phyloP scores from a whole-genome alignment of 2,797 vertebrate genomes.

The Poeciliopsis infans region DNA sequence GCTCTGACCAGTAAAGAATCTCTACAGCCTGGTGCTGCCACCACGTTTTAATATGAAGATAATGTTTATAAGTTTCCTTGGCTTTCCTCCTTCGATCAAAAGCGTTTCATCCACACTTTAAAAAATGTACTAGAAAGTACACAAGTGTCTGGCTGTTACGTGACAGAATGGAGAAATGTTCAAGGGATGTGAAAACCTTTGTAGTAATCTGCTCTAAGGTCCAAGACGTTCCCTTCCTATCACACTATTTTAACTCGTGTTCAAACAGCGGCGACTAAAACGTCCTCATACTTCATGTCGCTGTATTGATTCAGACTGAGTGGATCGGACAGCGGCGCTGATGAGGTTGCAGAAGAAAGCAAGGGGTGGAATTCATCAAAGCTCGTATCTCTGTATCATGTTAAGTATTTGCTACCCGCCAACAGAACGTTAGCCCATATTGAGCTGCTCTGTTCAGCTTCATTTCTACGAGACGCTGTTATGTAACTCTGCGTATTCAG shows the following conservation, averaged over 20 bases:
- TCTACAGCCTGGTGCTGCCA: not conserved
- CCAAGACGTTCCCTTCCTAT: not conserved
- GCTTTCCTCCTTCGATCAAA: not conserved
- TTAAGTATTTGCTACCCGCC: conserved; percentile 8
- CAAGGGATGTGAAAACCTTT: not conserved
- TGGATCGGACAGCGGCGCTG: conserved; percentile 10
- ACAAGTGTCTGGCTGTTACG: not conserved
- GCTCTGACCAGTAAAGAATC: not conserved
- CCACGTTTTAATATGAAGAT: not conserved
- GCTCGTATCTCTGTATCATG: not conserved
- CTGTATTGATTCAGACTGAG: conserved; percentile 15
- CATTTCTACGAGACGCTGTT: conserved; percentile 9
- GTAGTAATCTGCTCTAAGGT: not conserved
- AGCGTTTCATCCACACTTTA: not conserved
- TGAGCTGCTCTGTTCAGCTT: conserved; percentile 16
- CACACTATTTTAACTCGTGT: conserved; percentile 38
- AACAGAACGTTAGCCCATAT: not conserved
- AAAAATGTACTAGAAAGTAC: not conserved
- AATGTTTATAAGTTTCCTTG: not conserved
- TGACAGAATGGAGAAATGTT: not conserved
- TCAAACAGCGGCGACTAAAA: conserved; percentile 40
- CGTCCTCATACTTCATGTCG: conserved; percentile 13
- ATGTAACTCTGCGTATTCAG: conserved; percentile 1
- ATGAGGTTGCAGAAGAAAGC: conserved; percentile 15
- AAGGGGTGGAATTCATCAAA: conserved; percentile 15